Conservation (phyloP, 2,113 vertebrate genomes). For the Syngnathus floridae region DNA sequence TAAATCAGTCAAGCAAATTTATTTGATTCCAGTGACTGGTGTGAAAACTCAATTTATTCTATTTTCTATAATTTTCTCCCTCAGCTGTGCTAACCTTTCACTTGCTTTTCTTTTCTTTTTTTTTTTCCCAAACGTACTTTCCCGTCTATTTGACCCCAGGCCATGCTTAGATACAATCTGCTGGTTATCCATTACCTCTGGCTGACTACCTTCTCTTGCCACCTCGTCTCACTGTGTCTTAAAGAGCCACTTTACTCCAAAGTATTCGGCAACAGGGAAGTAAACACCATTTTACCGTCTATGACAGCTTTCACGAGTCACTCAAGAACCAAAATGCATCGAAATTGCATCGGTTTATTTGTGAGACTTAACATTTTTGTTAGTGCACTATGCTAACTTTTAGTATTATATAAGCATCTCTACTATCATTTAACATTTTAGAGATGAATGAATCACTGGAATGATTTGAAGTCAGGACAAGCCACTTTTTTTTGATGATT, state of each 20-base stretch:
- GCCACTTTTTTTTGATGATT: not conserved
- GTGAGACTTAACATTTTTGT: not conserved
- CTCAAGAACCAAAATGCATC: not conserved
- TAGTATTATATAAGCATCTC: not conserved
- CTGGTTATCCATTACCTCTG: constrained; percentile 74
- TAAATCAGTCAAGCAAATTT: constrained; percentile 7
- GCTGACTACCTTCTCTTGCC: constrained; percentile 50
- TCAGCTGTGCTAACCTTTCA: not conserved
- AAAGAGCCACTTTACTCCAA: constrained; percentile 43
- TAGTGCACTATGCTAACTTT: too few relatives aligned
- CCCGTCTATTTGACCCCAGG: constrained; percentile 58
- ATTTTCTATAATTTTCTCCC: not conserved
- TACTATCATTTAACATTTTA: not conserved
- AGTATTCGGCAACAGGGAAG: not conserved
- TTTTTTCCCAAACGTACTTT: constrained; percentile 33
- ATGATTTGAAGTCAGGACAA: not conserved
- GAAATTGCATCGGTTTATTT: not conserved
- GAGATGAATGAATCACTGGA: not conserved
- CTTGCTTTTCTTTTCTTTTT: not conserved
- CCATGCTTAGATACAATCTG: constrained; percentile 63
- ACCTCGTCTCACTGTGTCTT: constrained; percentile 51
- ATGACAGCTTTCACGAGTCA: not conserved
- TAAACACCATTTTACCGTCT: not conserved
- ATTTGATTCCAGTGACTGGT: not conserved
- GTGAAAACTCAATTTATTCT: not conserved